Conservation (phyloP, 1,140 invertebrate species). For the Homarus americanus region DNA sequence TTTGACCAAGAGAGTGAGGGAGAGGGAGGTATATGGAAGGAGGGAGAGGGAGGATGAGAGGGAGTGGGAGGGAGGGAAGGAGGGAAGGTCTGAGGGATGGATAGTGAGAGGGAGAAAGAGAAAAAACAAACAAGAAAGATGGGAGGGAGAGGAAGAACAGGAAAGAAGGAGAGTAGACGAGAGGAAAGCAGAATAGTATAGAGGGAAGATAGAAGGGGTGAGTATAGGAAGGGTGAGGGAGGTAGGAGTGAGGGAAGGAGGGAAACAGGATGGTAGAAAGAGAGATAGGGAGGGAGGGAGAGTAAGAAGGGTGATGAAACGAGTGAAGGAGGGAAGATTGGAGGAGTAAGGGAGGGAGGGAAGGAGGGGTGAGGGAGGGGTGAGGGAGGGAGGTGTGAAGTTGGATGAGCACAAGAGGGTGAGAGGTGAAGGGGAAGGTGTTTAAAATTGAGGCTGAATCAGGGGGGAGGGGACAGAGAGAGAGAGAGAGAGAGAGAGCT, state of each 20-base stretch:
- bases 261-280: neutral
- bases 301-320: neutral
- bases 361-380: neutral
- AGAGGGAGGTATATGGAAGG: neutral
- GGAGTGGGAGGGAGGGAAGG: neutral
- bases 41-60: constrained; percentile 4
- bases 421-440: neutral
- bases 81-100: neutral
- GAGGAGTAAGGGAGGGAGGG: neutral
- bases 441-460: neutral
- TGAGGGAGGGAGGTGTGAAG: neutral
- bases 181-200: too few relatives aligned
- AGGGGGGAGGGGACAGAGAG: constrained; percentile 8
- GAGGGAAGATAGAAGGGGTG: neutral
- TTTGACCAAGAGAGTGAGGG: constrained; percentile 5
- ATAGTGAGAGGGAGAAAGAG: neutral
- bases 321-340: neutral
- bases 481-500: constrained; percentile 22
- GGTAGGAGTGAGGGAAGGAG: neutral
- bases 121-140: neutral
- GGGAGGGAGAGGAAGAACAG: neutral
- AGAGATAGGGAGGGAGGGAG: constrained; percentile 1
- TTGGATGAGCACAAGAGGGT: neutral
- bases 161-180: neutral
- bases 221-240: neutral